Evolutionary conservation across 2,113 vertebrate species (phyloP).

Genomic region (Coptodon rendalli): DNA sequence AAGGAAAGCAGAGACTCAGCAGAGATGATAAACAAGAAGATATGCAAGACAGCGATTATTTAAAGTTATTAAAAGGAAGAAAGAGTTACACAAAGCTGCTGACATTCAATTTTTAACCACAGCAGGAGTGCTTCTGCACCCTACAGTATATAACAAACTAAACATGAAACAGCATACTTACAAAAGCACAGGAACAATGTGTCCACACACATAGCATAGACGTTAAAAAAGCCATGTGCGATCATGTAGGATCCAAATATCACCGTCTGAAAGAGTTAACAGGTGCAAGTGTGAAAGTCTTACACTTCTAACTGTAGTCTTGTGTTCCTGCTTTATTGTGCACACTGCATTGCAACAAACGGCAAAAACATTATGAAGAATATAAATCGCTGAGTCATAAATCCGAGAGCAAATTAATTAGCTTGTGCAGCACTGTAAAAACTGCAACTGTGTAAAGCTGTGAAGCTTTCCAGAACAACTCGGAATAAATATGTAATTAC

Average conservation of each 20-base stretch:
- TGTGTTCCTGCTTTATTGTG: background rate
- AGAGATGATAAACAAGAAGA: background rate
- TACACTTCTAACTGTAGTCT: background rate
- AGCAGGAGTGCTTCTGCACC: background rate
- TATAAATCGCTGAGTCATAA: background rate
- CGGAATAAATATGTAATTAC: background rate
- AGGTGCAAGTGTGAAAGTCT: background rate
- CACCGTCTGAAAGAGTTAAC: slow-evolving; percentile 76
- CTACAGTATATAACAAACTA: background rate
- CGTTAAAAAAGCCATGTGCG: slow-evolving; percentile 92
- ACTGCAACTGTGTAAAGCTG: background rate
- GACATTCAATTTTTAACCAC: background rate
- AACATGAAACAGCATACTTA: slow-evolving; percentile 72
- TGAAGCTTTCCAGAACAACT: background rate
- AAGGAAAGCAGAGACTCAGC: slow-evolving; percentile 32
- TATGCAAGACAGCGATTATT: slow-evolving; percentile 4
- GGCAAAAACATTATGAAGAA: background rate
- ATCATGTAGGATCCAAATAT: slow-evolving; percentile 89
- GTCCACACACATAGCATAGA: slow-evolving; percentile 97
- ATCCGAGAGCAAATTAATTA: background rate
- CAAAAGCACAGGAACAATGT: slow-evolving; percentile 97
- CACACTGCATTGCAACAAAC: background rate
- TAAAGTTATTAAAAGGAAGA: background rate
- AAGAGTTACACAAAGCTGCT: background rate
- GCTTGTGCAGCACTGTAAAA: background rate